Evolutionary conservation across 2,113 vertebrate genomes (phyloP).

Genomic region (Istiophorus platypterus): DNA sequence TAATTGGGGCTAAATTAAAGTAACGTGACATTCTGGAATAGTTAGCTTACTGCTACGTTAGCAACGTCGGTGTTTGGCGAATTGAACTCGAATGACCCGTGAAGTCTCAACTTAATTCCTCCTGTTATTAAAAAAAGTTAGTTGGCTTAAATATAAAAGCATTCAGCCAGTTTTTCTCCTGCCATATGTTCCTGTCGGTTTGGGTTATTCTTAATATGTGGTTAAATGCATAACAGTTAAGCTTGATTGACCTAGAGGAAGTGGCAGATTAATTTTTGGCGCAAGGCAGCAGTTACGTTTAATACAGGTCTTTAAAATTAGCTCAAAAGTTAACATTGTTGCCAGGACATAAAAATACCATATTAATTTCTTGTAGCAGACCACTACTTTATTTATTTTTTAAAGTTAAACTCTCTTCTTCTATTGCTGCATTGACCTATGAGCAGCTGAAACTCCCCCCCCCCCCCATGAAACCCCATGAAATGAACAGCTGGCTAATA

Average conservation of each 20-base stretch:
- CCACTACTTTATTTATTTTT: not conserved
- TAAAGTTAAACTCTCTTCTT: too few species aligned
- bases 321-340: not conserved
- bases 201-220: slow-evolving; percentile 12
- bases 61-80: not conserved
- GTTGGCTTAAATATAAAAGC: not conserved
- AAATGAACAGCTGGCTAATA: not conserved
- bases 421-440: not conserved
- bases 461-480: not conserved
- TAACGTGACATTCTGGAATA: not conserved
- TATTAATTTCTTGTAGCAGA: too few species aligned
- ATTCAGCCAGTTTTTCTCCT: not conserved
- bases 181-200: not conserved
- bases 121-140: not conserved
- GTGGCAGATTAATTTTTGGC: not conserved
- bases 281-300: too few species aligned
- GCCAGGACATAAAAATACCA: not conserved
- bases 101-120: not conserved
- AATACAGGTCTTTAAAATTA: not conserved
- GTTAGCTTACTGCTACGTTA: slow-evolving; percentile 21
- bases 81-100: not conserved
- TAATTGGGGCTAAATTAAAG: not conserved
- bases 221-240: not conserved
- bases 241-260: not conserved
- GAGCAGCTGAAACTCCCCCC: not conserved